A percentile compares a stretch with the other conserved stretches of the same genome.
Conservation (phyloP, 2,888 invertebrate genomes). For the Tortricodes alternella region DNA sequence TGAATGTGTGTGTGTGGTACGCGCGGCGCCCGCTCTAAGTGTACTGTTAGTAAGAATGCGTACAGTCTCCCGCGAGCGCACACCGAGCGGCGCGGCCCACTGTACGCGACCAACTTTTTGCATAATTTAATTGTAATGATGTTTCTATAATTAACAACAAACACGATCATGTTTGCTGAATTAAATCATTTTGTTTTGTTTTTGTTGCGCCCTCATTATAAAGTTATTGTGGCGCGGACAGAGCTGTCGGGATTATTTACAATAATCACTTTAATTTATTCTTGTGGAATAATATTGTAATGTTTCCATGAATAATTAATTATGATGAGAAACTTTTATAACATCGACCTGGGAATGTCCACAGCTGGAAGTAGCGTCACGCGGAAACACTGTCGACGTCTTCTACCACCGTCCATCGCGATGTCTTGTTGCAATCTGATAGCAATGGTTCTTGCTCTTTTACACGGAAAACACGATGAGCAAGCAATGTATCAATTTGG, state of each 20-base stretch:
- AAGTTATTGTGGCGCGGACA: background rate
- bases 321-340: background rate
- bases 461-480: no score
- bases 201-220: background rate
- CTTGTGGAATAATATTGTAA: background rate
- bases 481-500: no score
- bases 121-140: constrained; percentile 23
- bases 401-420: no score
- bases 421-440: no score
- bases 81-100: background rate
- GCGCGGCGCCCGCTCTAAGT: no score
- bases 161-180: constrained; percentile 9
- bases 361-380: no score
- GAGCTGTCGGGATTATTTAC: background rate
- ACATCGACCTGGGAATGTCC: no score
- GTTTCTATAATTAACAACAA: constrained; percentile 26
- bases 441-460: no score
- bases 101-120: constrained; percentile 15
- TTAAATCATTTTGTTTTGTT: constrained; percentile 17
- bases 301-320: background rate
- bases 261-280: background rate
- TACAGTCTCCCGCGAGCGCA: background rate
- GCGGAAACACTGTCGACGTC: no score
- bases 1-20: no score
- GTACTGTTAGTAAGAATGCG: no score